Percentiles rank a stretch among this genome's conserved stretches.
Evolutionary conservation across 2,113 vertebrate species (phyloP).

Genomic region (Reinhardtius hippoglossoides): DNA sequence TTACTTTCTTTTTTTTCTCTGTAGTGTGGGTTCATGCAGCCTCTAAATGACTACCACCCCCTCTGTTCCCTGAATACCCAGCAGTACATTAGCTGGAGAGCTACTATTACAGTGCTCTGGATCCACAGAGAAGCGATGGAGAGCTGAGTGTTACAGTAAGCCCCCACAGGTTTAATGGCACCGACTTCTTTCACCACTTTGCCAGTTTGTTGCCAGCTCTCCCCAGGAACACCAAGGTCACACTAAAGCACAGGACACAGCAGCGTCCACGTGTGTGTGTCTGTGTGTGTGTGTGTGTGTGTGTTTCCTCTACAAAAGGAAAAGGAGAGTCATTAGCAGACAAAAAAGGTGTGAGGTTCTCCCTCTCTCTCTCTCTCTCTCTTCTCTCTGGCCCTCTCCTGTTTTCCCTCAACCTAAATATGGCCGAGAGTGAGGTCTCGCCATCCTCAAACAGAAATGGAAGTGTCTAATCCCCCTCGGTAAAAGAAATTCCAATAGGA

Average conservation of each 20-base stretch:
- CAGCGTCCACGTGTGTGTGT: slow-evolving; percentile 1
- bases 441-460: slow-evolving; percentile 59
- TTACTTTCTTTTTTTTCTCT: slow-evolving; percentile 20
- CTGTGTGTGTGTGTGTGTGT: background rate
- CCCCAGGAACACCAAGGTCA: slow-evolving; percentile 74
- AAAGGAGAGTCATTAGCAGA: slow-evolving; percentile 45
- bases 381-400: slow-evolving; percentile 9
- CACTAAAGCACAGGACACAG: slow-evolving; percentile 64
- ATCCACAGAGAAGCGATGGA: slow-evolving; percentile 53
- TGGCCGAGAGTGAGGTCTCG: slow-evolving; percentile 43
- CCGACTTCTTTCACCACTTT: slow-evolving; percentile 52
- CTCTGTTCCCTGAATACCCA: slow-evolving; percentile 69
- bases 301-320: slow-evolving; percentile 37
- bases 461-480: slow-evolving; percentile 70
- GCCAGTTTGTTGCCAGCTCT: slow-evolving; percentile 58
- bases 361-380: background rate
- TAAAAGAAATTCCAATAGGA: slow-evolving; percentile 79
- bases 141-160: slow-evolving; percentile 62
- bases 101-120: slow-evolving; percentile 63
- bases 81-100: slow-evolving; percentile 75
- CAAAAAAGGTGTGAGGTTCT: slow-evolving; percentile 16
- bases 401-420: slow-evolving; percentile 42
- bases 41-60: slow-evolving; percentile 37
- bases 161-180: slow-evolving; percentile 71
- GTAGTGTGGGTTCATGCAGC: slow-evolving; percentile 24